Percentiles rank a stretch among this genome's conserved stretches.
phyloP scores from a whole-genome alignment of 2,888 invertebrate species.

The Scaptodrosophila latifasciaeformis region DNA sequence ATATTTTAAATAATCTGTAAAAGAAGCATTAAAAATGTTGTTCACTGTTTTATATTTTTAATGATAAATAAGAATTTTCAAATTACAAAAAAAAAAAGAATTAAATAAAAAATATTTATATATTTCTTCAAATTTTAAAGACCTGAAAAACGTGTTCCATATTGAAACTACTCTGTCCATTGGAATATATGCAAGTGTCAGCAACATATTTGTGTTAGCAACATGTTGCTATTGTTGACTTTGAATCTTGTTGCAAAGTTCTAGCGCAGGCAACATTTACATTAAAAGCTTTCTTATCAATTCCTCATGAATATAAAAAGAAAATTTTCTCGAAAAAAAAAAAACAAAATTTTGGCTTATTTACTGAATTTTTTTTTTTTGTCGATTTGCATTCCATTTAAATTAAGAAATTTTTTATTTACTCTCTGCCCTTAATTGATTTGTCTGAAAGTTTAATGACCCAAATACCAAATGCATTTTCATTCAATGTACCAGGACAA shows the following conservation, averaged over 20 bases:
- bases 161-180: no score
- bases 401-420: conserved; percentile 24
- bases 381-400: conserved; percentile 1
- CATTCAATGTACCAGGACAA: conserved; percentile 24
- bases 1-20: no score
- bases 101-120: conserved; percentile 16
- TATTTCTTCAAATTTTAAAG: no score
- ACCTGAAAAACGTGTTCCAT: no score
- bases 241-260: conserved; percentile 1
- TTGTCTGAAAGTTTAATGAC: conserved; percentile 36
- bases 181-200: no score
- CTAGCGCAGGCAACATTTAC: neutral
- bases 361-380: conserved; percentile 2
- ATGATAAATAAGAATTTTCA: no score
- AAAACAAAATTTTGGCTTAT: neutral
- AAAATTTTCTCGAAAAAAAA: no score
- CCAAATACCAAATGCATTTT: conserved; percentile 47
- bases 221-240: conserved; percentile 2
- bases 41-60: no score
- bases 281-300: conserved; percentile 10
- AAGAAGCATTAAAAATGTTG: no score
- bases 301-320: neutral
- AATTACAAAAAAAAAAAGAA: conserved; percentile 11
- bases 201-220: no score
- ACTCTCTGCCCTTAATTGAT: conserved; percentile 48